These are phyloP conservation scores for Ichneumoninae sp. DNA, from an alignment of 2,888 invertebrate species.

Conservation along the genomic window DNA sequence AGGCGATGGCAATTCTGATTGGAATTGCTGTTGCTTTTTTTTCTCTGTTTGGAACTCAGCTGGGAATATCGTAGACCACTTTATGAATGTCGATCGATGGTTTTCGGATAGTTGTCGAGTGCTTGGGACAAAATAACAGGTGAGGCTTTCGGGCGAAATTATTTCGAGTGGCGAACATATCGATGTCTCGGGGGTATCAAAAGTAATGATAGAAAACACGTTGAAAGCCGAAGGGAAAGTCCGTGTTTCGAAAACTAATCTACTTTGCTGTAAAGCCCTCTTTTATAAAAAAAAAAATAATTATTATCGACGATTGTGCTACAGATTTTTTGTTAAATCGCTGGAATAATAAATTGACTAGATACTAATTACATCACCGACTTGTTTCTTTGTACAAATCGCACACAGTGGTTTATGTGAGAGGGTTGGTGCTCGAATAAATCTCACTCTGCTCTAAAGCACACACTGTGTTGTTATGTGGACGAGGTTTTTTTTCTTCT, in stretches of 20 bases:
- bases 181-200: background rate
- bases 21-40: conserved; percentile 44
- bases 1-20: conserved; percentile 64
- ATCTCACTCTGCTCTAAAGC: conserved; percentile 49
- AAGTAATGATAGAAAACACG: background rate
- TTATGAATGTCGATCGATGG: background rate
- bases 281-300: background rate
- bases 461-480: background rate
- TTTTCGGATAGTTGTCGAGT: background rate
- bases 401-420: background rate
- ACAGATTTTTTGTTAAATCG: background rate
- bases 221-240: background rate
- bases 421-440: conserved; percentile 16
- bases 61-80: background rate
- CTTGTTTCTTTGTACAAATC: conserved; percentile 16
- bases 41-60: conserved; percentile 7
- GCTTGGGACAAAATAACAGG: background rate
- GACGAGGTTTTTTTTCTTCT: background rate
- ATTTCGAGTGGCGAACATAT: too few relatives aligned
- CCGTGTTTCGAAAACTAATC: background rate
- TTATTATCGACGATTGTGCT: background rate
- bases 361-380: background rate
- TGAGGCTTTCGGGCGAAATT: background rate
- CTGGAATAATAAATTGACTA: background rate
- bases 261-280: background rate